A percentile compares a stretch with the other conserved stretches of the same genome.
These are phyloP conservation scores for Drosophila tani DNA, from an alignment of 1,140 invertebrate genomes.

Conservation along the genomic window DNA sequence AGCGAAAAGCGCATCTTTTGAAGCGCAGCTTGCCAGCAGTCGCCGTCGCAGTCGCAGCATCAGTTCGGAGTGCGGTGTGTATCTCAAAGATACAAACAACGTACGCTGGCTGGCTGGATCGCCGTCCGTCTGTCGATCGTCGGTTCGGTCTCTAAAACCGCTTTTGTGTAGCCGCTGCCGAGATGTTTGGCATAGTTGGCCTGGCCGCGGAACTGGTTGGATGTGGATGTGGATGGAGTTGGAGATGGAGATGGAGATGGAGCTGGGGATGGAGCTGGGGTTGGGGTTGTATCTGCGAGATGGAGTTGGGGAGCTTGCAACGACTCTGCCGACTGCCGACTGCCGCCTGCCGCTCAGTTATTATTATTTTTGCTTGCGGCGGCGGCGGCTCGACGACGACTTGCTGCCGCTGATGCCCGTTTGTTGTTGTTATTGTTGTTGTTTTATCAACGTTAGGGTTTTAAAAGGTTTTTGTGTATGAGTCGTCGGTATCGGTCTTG, in stretches of 20 bases:
- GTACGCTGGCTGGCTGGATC: slow-evolving; percentile 42
- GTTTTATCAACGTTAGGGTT: slow-evolving; percentile 79
- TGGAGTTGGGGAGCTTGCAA: slow-evolving; percentile 58
- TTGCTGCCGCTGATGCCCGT: slow-evolving; percentile 45
- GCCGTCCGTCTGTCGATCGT: slow-evolving; percentile 54
- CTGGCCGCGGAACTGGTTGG: slow-evolving; percentile 77
- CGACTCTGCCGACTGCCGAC: slow-evolving; percentile 49
- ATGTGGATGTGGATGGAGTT: slow-evolving; percentile 40
- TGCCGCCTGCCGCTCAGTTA: slow-evolving; percentile 72
- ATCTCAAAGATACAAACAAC: slow-evolving; percentile 79
- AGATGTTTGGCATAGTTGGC: slow-evolving; percentile 82
- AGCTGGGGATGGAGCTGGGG: slow-evolving; percentile 30
- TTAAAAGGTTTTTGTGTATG: slow-evolving; percentile 80
- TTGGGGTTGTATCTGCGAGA: slow-evolving; percentile 30
- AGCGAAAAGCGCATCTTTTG: slow-evolving; percentile 82
- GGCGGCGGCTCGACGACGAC: slow-evolving; percentile 59
- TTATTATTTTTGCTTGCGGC: slow-evolving; percentile 82
- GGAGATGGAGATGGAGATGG: slow-evolving; percentile 21
- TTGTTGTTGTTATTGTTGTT: slow-evolving; percentile 43
- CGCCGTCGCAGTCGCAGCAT: slow-evolving; percentile 38
- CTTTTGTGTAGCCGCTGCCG: slow-evolving; percentile 73
- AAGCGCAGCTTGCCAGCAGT: slow-evolving; percentile 66
- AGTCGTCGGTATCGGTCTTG: slow-evolving; percentile 56
- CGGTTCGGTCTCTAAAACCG: slow-evolving; percentile 65
- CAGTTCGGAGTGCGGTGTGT: slow-evolving; percentile 57